Percentiles rank a stretch among this genome's conserved stretches.
Conservation (phyloP, 2,888 invertebrate species). For the Antitype chi region DNA sequence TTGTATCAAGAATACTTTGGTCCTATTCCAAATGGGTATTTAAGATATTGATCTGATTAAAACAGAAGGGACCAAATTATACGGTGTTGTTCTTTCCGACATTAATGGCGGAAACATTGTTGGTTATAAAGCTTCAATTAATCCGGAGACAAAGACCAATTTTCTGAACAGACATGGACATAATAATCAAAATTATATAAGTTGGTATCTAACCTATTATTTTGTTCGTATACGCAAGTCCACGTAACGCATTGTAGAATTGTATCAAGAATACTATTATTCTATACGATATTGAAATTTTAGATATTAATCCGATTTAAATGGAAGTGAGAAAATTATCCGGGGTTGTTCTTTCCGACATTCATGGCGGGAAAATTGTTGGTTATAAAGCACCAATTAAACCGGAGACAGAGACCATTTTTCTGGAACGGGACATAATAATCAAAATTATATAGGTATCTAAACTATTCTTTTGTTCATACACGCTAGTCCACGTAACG, state of each 20-base stretch:
- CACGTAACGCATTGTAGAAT: constrained; percentile 40
- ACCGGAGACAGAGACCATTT: constrained; percentile 30
- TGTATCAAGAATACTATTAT: constrained; percentile 14
- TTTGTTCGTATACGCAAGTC: constrained; percentile 47
- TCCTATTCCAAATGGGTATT: not conserved
- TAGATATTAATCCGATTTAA: constrained; percentile 26
- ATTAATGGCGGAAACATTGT: constrained; percentile 1
- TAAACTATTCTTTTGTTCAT: constrained; percentile 53
- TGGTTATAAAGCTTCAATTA: constrained; percentile 29
- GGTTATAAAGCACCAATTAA: constrained; percentile 27
- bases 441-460: constrained; percentile 44
- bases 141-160: constrained; percentile 31
- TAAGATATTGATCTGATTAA: constrained; percentile 26
- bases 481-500: constrained; percentile 41
- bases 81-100: constrained; percentile 11
- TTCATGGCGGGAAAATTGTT: constrained; percentile 7
- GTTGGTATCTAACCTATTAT: constrained; percentile 41
- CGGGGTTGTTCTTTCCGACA: constrained; percentile 9
- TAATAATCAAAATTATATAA: constrained; percentile 49
- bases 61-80: constrained; percentile 3
- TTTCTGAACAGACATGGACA: constrained; percentile 23
- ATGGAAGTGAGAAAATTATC: constrained; percentile 10
- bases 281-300: not conserved
- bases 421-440: constrained; percentile 21
- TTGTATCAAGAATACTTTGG: constrained; percentile 15